These are phyloP conservation scores for Tetragonula clypearis DNA, from an alignment of 1,140 invertebrate genomes.

Conservation along the genomic window DNA sequence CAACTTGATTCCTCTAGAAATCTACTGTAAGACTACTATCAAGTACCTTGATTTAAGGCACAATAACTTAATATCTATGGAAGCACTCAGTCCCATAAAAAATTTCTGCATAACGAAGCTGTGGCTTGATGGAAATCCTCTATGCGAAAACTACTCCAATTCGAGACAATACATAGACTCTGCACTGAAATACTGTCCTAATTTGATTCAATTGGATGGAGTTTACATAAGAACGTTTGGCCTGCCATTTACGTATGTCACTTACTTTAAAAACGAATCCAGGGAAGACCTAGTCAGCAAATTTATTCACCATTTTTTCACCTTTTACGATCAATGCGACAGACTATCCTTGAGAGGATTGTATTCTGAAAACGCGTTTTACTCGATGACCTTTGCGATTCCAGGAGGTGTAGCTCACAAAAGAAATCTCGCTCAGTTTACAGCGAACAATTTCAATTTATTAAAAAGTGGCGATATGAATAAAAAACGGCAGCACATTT, in stretches of 20 bases:
- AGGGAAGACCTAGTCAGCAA: constrained; percentile 68
- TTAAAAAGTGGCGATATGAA: constrained; percentile 38
- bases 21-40: constrained; percentile 67
- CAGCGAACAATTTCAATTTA: constrained; percentile 56
- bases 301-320: constrained; percentile 77
- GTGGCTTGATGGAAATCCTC: constrained; percentile 77
- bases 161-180: constrained; percentile 72
- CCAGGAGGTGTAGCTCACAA: constrained; percentile 26
- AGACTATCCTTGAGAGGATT: constrained; percentile 71
- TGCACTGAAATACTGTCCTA: constrained; percentile 71
- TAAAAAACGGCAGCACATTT: constrained; percentile 63
- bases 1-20: constrained; percentile 75
- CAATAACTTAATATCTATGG: constrained; percentile 76
- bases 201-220: constrained; percentile 73
- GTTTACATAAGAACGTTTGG: constrained; percentile 58
- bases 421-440: constrained; percentile 45
- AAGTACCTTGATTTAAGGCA: constrained; percentile 79
- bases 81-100: constrained; percentile 65
- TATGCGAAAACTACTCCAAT: constrained; percentile 77
- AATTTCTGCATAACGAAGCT: constrained; percentile 69
- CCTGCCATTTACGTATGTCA: constrained; percentile 66
- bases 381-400: constrained; percentile 72
- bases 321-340: constrained; percentile 74
- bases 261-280: constrained; percentile 60
- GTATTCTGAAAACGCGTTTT: constrained; percentile 74